Evolutionary conservation across 2,113 vertebrate genomes (phyloP).

Genomic region (Anseranas semipalmata): DNA sequence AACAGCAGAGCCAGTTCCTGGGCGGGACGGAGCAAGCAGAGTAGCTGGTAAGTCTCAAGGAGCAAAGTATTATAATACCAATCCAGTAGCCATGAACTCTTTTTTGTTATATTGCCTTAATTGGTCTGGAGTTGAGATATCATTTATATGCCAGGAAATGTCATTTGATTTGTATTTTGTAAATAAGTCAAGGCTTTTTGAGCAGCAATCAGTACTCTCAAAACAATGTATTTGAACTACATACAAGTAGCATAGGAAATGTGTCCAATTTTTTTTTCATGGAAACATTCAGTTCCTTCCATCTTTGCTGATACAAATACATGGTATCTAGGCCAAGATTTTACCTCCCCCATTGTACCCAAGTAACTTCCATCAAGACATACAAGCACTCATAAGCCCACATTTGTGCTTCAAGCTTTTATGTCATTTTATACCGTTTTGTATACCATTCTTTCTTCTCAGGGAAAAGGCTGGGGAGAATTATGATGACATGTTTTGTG

Average conservation of each 20-base stretch:
- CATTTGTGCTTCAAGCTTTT: background rate
- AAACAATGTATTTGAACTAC: background rate
- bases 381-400: background rate
- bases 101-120: slow-evolving; percentile 41
- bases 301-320: background rate
- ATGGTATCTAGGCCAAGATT: background rate
- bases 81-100: slow-evolving; percentile 38
- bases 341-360: background rate
- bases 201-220: background rate
- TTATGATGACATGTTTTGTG: background rate
- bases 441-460: background rate
- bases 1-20: slow-evolving; percentile 74
- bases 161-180: background rate
- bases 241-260: background rate
- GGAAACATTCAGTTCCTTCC: background rate
- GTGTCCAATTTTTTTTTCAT: background rate
- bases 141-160: slow-evolving; percentile 53
- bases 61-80: slow-evolving; percentile 53
- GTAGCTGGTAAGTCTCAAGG: slow-evolving; percentile 83
- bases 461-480: background rate
- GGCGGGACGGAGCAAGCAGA: slow-evolving; percentile 78
- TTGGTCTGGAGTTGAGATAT: background rate
- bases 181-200: slow-evolving; percentile 31
- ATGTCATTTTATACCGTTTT: background rate
- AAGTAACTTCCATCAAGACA: background rate